Conservation (phyloP, 2,797 vertebrate species). For the Silurus aristotelis region DNA sequence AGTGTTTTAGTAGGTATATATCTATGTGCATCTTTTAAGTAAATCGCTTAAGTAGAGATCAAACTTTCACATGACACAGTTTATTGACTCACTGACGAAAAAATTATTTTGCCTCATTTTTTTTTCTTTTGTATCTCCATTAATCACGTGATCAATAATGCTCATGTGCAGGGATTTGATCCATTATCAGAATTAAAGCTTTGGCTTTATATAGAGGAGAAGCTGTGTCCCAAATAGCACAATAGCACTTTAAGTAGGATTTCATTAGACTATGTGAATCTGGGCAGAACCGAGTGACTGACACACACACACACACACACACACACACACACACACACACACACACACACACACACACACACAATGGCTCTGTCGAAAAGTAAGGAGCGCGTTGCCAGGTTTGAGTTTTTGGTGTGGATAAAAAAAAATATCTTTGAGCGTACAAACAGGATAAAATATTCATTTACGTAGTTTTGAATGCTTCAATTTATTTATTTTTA, state of each 20-base stretch:
- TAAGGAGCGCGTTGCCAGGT: not conserved
- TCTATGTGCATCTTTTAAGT: not conserved
- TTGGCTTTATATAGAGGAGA: not conserved
- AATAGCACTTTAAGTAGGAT: not conserved
- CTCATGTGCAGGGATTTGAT: not conserved
- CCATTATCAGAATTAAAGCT: constrained; percentile 1
- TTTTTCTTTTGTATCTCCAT: not conserved
- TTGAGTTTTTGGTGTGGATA: not conserved
- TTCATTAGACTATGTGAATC: not conserved
- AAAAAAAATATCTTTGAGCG: not conserved
- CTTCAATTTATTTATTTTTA: not conserved
- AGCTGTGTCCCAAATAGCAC: not conserved
- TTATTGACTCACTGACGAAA: too few species aligned
- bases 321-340: not conserved
- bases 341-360: not conserved
- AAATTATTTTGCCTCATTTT: not conserved
- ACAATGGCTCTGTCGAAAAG: not conserved
- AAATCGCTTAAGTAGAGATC: too few species aligned
- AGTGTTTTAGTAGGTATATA: constrained; percentile 29
- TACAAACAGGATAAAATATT: not conserved
- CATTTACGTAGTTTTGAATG: not conserved
- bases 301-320: not conserved
- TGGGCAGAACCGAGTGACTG: not conserved
- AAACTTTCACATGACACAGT: not conserved
- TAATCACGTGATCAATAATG: not conserved